A percentile compares a stretch with the other conserved stretches of the same genome.
phyloP scores from a whole-genome alignment of 2,888 invertebrate genomes.

The Maniola hyperantus region DNA sequence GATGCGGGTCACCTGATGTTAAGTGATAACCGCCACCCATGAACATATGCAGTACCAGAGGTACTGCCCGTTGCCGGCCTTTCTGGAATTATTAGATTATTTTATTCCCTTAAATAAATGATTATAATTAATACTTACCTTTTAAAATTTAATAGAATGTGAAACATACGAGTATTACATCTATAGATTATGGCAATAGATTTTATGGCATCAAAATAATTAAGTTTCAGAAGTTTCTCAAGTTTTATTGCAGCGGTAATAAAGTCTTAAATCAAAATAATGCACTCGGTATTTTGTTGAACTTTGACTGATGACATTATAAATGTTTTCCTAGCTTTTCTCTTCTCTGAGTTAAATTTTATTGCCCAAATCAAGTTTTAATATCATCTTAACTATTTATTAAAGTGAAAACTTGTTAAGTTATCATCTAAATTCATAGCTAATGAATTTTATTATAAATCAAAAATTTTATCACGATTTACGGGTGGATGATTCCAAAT shows the following conservation, averaged over 20 bases:
- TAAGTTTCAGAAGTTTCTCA: not conserved
- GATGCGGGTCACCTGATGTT: too few species aligned
- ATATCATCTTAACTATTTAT: too few species aligned
- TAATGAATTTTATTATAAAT: not conserved
- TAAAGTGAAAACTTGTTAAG: too few species aligned
- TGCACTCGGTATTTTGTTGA: not conserved
- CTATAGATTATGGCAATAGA: not conserved
- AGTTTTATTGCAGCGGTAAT: not conserved
- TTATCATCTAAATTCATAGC: not conserved
- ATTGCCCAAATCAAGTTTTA: not conserved
- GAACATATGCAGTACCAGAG: too few species aligned
- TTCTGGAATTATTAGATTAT: too few species aligned
- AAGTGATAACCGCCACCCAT: too few species aligned
- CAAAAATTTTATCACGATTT: constrained; percentile 29
- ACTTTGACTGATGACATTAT: not conserved
- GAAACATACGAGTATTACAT: too few species aligned
- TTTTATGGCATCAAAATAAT: not conserved
- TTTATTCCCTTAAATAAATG: too few species aligned
- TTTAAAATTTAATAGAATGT: too few species aligned
- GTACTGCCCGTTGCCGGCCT: too few species aligned
- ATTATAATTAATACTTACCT: too few species aligned
- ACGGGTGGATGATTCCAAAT: constrained; percentile 46
- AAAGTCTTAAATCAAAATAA: constrained; percentile 2
- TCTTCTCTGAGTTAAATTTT: not conserved
- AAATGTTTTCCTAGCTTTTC: not conserved